Evolutionary conservation across 2,113 vertebrate genomes (phyloP), one percentile per base, ranked within the genome.

Genomic region (Desmodus rotundus): DNA sequence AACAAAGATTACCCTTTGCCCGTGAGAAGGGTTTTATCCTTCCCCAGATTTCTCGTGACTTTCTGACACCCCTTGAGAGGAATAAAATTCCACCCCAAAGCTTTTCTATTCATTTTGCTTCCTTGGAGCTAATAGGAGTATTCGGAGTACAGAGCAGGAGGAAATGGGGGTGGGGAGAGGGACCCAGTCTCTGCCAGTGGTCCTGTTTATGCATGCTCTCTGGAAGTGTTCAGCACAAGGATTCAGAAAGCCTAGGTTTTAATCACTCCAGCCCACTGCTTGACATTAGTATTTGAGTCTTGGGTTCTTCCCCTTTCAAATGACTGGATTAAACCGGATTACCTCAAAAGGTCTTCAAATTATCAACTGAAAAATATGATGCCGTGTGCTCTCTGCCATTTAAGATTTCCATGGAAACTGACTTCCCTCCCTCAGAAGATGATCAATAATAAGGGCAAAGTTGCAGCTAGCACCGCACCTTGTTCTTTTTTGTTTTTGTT

Each of bases 131-230:
- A 80, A 76, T 78, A 87, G 87, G 90, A 85, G n/a, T 82, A 94
- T 94, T 97, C 86, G 93, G 58, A 92, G 22, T 74, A 86, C 43
- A 93, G 93, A 96, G 77, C 58, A 89, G 50, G 73, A 86, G 36
- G 50, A 94, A 92, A 90, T 73, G 16, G 33, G 56, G 65, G 67
- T 28, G 91, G 56, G 2, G 12, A 17, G 41, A 56, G 50, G 15
- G 33, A 83, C 85, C 45, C 31, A 19, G 68, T 58, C 65, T 96
- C 26, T 50, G 96, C 45, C 65, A 86, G 68, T 58, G 72, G 11
- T 54, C 92, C 36, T 87, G 11, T 81, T 93, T 93, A 65, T 45
- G 54, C 11, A 36, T 94, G 52, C 22, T 73, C 26, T 90, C 89
- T 89, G 45, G 33, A 94, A 93, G 86, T 80, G 89, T 28, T 87